These are phyloP conservation scores for Argyresthia goedartella DNA, from an alignment of 2,888 invertebrate species.

Conservation along the genomic window DNA sequence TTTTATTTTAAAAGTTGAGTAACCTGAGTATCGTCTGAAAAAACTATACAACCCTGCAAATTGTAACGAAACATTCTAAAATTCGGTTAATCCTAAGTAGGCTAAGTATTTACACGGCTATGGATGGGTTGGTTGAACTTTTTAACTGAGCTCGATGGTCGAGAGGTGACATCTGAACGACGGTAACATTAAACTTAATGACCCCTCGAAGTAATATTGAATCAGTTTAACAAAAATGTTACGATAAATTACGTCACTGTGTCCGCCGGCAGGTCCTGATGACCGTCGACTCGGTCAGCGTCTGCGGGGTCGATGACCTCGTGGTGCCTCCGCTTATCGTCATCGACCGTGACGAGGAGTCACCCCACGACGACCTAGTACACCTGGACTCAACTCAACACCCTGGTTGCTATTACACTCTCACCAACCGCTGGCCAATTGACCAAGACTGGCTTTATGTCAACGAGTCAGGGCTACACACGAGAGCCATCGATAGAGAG, in stretches of 20 bases:
- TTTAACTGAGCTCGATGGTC: no score
- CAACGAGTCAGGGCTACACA: constrained; percentile 41
- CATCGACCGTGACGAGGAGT: constrained; percentile 50
- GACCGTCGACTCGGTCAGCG: constrained; percentile 29
- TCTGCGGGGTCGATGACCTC: constrained; percentile 27
- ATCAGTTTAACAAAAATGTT: not conserved
- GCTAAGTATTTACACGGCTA: no score
- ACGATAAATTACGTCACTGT: not conserved
- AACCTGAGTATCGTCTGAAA: no score
- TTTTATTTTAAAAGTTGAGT: no score
- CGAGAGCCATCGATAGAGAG: constrained; percentile 51
- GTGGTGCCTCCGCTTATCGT: constrained; percentile 43
- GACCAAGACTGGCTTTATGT: constrained; percentile 52
- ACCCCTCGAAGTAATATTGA: no score
- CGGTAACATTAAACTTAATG: no score
- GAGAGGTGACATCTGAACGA: no score
- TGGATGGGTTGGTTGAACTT: no score
- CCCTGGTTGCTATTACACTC: constrained; percentile 35
- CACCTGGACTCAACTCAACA: constrained; percentile 24
- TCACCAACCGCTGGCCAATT: constrained; percentile 46
- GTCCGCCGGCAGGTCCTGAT: constrained; percentile 32
- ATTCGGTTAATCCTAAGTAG: no score
- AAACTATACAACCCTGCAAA: no score
- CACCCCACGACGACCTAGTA: constrained; percentile 37
- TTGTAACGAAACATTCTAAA: no score